Base-by-base conservation (phyloP, 2,797 vertebrate species). In the Notolabrus celidotus region DNA sequence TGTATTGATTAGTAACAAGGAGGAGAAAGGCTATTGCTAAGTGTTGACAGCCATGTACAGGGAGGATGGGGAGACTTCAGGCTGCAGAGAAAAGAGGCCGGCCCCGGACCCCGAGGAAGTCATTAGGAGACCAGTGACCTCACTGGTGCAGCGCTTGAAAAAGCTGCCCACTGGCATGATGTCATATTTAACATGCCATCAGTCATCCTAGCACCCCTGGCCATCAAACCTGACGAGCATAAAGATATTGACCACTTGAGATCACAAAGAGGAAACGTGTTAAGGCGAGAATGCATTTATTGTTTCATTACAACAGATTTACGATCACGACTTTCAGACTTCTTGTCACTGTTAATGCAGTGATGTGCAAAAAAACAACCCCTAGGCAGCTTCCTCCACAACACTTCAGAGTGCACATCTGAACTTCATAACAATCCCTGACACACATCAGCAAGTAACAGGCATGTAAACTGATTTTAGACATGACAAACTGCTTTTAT, bases 131-230 rank as follows among this genome's bases (percentile, higher is more conserved):
- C 87, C 86, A 84, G 84, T 90, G 88, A 94, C 88, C 86, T 88
- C 86, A 89, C 85, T 90, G 87, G 87, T 89, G 69, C 80, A 75
- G 67, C 56, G 51, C 72, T 83, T 54, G 55, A 84, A 83, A 81
- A 87, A 73, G 82, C 70, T 87, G 80, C 86, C 86, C 83, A 86
- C 60, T 75, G 83, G 90, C 88, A 83, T 88, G 81, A 89, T 90
- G 92, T 91, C 92, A 92, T 93, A 90, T 86, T 93, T 91, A 78
- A 88, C 78, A 89, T 89, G 90, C 80, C 86, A 92, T 86, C 78
- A 86, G 87, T 91, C 83, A 90, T 81, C 70, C 59, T 14, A 22
- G 55, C 82, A 88, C 84, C 74, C 4, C 67, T 72, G 85, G 86
- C 71, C 71, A 81, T 89, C 79, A 80, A 31, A 80, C 53, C 51